Percentiles rank a stretch among this genome's conserved stretches.
phyloP scores from a whole-genome alignment of 1,140 invertebrate species.

The Agrilus planipennis region DNA sequence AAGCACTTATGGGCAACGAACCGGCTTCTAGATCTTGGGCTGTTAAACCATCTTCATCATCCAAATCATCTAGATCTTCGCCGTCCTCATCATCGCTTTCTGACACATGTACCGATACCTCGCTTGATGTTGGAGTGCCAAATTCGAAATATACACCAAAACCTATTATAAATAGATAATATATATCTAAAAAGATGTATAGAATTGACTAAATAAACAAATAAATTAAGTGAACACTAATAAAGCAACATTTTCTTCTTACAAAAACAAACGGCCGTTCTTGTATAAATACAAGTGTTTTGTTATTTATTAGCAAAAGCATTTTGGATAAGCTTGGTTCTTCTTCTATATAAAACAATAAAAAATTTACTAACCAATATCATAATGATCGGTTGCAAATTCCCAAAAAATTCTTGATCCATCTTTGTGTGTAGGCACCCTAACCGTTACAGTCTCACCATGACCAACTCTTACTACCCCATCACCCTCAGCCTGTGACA shows the following conservation, averaged over 20 bases:
- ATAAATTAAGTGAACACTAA: no score
- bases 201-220: no score
- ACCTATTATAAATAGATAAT: no score
- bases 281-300: no score
- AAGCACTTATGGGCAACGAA: slow-evolving; percentile 9
- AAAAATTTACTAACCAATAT: slow-evolving; percentile 64
- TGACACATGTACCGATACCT: slow-evolving; percentile 79
- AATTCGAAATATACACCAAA: slow-evolving; percentile 99
- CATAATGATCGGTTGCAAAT: slow-evolving; percentile 96
- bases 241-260: no score
- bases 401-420: slow-evolving; percentile 98
- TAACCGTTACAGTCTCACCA: slow-evolving; percentile 93
- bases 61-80: slow-evolving; percentile 61
- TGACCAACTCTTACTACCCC: slow-evolving; percentile 92
- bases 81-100: slow-evolving; percentile 89
- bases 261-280: no score
- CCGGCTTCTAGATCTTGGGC: slow-evolving; percentile 30
- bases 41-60: slow-evolving; percentile 41
- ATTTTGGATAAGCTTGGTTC: no score
- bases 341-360: no score
- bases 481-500: slow-evolving; percentile 81
- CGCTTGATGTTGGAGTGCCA: slow-evolving; percentile 73
- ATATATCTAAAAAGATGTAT: no score
- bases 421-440: slow-evolving; percentile 93
- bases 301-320: no score